Conservation (phyloP, 2,113 vertebrate species). For the Copsychus sechellarum region DNA sequence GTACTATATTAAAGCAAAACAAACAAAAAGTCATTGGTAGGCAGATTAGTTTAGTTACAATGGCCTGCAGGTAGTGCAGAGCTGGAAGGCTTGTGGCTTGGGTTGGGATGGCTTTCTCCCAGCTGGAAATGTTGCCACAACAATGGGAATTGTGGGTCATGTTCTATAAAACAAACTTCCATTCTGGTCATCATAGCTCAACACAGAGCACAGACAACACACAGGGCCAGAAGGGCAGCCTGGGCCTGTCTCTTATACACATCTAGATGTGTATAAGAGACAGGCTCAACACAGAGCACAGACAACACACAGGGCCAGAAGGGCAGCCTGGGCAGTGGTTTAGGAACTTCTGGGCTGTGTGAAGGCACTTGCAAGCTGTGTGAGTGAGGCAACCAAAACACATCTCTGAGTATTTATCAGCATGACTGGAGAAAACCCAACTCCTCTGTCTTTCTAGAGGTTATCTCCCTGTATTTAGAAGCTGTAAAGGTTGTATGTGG, state of each 20-base stretch:
- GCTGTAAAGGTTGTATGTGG: not conserved
- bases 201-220: not conserved
- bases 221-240: not conserved
- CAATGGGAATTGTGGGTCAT: not conserved
- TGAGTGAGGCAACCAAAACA: not conserved
- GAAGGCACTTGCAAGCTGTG: not conserved
- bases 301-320: not conserved
- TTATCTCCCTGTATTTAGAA: not conserved
- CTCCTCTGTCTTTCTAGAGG: not conserved
- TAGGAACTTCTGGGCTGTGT: not conserved
- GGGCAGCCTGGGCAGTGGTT: not conserved
- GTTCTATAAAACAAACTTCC: not conserved
- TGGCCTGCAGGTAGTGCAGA: not conserved
- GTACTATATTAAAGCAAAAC: not conserved
- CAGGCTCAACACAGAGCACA: not conserved
- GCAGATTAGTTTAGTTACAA: not conserved
- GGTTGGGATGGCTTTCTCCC: not conserved
- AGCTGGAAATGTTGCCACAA: constrained; percentile 13
- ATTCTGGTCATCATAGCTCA: not conserved
- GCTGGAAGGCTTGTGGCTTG: not conserved
- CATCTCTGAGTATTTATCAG: not conserved
- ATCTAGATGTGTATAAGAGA: too few relatives aligned
- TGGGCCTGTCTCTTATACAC: too few relatives aligned
- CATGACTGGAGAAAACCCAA: not conserved
- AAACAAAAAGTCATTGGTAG: not conserved